Evolutionary conservation across 2,113 vertebrate species (phyloP).

Genomic region (Gasterosteus aculeatus): DNA sequence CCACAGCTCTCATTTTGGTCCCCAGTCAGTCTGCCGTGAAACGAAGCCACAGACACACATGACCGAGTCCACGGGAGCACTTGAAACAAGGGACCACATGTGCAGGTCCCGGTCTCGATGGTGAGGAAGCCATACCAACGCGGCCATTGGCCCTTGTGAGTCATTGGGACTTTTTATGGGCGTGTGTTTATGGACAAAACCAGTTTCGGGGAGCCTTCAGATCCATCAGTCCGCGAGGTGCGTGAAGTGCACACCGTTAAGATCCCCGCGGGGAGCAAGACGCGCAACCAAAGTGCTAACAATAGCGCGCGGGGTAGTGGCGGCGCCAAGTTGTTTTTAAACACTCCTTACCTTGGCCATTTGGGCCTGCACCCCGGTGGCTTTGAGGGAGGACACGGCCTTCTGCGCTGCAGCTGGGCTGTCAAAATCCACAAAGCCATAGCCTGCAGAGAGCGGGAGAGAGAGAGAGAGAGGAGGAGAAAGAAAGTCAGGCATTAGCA

Average conservation of each 20-base stretch:
- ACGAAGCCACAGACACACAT: constrained; percentile 1
- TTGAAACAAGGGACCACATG: constrained; percentile 15
- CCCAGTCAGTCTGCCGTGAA: constrained; percentile 5
- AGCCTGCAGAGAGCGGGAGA: constrained; percentile 82
- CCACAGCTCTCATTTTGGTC: constrained; percentile 11
- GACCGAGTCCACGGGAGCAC: constrained; percentile 4
- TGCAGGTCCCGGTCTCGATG: background rate
- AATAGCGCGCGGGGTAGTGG: constrained; percentile 22
- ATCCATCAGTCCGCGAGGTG: constrained; percentile 31
- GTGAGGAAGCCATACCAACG: constrained; percentile 4
- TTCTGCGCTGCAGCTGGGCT: constrained; percentile 96
- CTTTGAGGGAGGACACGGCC: constrained; percentile 96
- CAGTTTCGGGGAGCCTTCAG: constrained; percentile 31
- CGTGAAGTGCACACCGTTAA: constrained; percentile 28
- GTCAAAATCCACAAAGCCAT: constrained; percentile 98
- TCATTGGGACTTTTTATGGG: too few species aligned
- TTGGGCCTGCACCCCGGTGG: constrained; percentile 95
- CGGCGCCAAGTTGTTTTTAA: constrained; percentile 15
- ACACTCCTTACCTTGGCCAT: constrained; percentile 94
- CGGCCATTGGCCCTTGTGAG: constrained; percentile 28
- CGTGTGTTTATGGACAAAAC: constrained; percentile 46
- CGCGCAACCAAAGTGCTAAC: constrained; percentile 11
- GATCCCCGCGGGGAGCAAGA: background rate
- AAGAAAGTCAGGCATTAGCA: constrained; percentile 50
- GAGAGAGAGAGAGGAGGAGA: constrained; percentile 47